Percentiles rank a stretch among this genome's conserved stretches.
phyloP scores from a whole-genome alignment of 2,797 vertebrate genomes.

The Coccyzus lansbergi region DNA sequence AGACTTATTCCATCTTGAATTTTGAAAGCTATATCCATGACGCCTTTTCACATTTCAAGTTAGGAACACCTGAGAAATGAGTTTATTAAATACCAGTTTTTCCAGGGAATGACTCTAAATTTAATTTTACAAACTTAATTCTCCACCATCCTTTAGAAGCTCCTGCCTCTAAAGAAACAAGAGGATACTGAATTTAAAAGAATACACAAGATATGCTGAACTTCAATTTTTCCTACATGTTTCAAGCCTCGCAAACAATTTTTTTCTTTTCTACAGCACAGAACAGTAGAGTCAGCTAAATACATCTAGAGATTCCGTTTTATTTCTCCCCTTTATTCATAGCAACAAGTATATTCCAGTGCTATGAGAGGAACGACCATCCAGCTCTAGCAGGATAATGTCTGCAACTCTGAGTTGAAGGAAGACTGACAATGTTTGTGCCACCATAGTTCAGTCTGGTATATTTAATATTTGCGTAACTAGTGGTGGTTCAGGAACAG shows the following conservation, averaged over 20 bases:
- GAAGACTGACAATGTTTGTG: neutral
- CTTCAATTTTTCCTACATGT: neutral
- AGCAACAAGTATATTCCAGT: neutral
- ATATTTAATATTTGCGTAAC: neutral
- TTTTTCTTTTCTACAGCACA: neutral
- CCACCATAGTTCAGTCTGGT: neutral
- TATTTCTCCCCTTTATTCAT: neutral
- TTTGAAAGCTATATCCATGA: neutral
- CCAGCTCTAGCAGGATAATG: neutral
- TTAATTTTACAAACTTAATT: no score
- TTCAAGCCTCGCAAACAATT: neutral
- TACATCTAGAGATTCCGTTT: neutral
- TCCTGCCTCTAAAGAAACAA: neutral
- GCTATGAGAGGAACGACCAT: neutral
- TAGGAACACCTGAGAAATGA: neutral
- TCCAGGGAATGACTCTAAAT: no score
- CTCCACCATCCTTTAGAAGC: neutral
- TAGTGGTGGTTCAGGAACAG: neutral
- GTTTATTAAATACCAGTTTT: neutral
- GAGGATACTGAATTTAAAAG: neutral
- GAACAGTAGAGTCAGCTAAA: neutral
- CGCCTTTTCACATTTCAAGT: neutral
- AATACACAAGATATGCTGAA: neutral
- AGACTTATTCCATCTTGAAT: neutral
- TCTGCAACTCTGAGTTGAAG: neutral